Evolutionary conservation across 1,140 invertebrate species (phyloP).

Genomic region (Calliphora vicina): DNA sequence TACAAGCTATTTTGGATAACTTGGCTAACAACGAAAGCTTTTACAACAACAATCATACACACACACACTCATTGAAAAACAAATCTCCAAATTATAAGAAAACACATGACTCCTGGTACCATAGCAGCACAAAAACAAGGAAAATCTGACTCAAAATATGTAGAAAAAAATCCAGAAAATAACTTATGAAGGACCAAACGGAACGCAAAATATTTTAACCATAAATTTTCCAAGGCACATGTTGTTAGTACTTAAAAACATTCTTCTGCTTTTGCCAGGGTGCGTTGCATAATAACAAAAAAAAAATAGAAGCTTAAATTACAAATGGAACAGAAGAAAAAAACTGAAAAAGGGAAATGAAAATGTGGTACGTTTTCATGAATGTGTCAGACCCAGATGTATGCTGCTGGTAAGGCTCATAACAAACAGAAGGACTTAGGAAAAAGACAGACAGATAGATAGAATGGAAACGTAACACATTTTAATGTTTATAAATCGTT

Average conservation of each 20-base stretch:
- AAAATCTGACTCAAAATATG: neutral
- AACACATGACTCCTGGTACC: conserved; percentile 6
- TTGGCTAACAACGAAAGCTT: neutral
- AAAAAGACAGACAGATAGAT: neutral
- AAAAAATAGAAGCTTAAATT: conserved; percentile 7
- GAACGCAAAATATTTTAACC: neutral
- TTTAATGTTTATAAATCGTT: neutral
- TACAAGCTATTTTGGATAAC: neutral
- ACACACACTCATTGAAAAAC: neutral
- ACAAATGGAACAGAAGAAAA: neutral
- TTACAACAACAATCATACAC: neutral
- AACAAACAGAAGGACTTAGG: neutral
- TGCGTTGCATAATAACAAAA: neutral
- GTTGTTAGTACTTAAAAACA: conserved; percentile 5
- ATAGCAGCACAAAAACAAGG: neutral
- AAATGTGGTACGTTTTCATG: neutral
- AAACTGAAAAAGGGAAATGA: neutral
- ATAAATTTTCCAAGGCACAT: conserved; percentile 21
- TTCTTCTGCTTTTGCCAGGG: neutral
- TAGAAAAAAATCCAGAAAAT: neutral
- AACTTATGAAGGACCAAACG: neutral
- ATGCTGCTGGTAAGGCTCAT: neutral
- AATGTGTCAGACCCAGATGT: conserved; percentile 18
- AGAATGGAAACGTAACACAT: neutral
- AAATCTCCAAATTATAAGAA: conserved; percentile 23